A percentile compares a stretch with the other conserved stretches of the same genome.
These are phyloP conservation scores for Channallabes apus DNA, from an alignment of 2,797 vertebrate species.

Conservation along the genomic window DNA sequence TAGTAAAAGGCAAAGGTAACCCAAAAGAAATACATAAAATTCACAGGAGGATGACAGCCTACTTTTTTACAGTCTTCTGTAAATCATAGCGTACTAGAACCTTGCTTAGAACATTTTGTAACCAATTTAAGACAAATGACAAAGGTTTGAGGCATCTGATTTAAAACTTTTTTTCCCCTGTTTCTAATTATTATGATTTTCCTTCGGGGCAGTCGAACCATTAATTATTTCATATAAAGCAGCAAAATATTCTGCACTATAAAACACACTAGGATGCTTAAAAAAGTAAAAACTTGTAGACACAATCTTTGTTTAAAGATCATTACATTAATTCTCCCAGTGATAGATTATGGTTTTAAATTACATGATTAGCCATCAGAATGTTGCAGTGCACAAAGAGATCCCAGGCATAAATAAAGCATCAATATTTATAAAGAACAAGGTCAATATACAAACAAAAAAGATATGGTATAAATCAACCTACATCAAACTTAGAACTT, in stretches of 20 bases:
- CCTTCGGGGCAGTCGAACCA: background rate
- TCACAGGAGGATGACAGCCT: background rate
- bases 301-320: too few species aligned
- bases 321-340: background rate
- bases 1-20: background rate
- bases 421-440: background rate
- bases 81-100: background rate
- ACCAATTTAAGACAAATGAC: background rate
- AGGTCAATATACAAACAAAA: constrained; percentile 3
- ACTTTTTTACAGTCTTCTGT: background rate
- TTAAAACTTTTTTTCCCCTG: background rate
- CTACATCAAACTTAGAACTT: background rate
- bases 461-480: background rate
- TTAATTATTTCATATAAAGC: background rate
- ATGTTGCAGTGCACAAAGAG: background rate
- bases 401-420: background rate
- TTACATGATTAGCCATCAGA: background rate
- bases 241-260: background rate
- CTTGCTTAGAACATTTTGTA: too few species aligned
- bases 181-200: background rate
- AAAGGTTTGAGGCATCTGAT: background rate
- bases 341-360: background rate
- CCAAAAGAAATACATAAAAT: background rate
- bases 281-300: background rate
- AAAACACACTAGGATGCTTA: background rate